A percentile compares a stretch with the other conserved stretches of the same genome.
phyloP scores from a whole-genome alignment of 2,113 vertebrate species.

The Bubalus kerabau region DNA sequence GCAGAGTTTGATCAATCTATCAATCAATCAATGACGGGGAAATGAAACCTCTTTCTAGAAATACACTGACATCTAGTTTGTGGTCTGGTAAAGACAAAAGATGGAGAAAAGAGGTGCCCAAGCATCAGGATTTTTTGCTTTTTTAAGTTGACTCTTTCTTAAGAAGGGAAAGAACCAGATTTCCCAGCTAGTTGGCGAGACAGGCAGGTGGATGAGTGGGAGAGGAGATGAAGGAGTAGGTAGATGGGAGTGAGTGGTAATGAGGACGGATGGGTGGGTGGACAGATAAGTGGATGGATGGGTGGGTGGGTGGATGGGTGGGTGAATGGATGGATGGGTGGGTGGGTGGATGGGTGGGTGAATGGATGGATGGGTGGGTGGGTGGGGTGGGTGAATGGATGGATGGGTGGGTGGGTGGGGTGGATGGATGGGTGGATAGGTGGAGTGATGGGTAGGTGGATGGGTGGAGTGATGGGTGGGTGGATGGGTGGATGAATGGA shows the following conservation, averaged over 20 bases:
- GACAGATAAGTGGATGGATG: rapidly evolving
- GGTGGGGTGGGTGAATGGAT: background rate
- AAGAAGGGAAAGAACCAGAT: background rate
- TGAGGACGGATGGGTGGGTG: no score
- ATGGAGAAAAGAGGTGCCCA: background rate
- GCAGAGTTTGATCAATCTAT: background rate
- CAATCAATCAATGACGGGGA: background rate
- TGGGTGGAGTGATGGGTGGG: no score
- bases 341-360: no score
- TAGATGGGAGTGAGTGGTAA: no score
- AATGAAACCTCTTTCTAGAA: background rate
- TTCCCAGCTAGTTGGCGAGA: background rate
- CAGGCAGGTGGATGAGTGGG: background rate
- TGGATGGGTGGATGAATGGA: rapidly evolving
- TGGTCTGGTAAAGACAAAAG: background rate
- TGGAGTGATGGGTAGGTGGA: background rate
- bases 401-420: rapidly evolving
- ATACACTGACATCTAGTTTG: background rate
- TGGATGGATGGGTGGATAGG: no score
- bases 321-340: no score
- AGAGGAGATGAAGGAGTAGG: background rate
- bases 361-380: no score
- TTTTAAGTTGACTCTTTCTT: background rate
- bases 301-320: no score
- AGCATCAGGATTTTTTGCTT: background rate